Evolutionary conservation across 2,888 invertebrate genomes (phyloP).

Genomic region (Byasa hedistus): DNA sequence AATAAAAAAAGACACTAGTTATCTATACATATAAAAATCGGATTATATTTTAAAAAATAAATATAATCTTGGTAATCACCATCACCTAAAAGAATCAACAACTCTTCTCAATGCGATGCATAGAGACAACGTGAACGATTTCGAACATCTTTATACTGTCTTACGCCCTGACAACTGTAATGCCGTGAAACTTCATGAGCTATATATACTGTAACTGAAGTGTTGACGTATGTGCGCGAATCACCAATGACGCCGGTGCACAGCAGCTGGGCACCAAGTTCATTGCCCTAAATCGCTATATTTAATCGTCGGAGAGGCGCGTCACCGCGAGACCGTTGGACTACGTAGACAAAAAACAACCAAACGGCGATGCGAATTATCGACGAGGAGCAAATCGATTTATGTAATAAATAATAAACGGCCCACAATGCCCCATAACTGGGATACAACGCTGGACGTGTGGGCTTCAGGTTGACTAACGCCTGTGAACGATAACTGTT

Average conservation of each 20-base stretch:
- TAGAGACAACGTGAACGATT: too few relatives aligned
- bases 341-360: constrained; percentile 38
- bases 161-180: background rate
- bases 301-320: constrained; percentile 50
- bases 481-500: too few relatives aligned
- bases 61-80: too few relatives aligned
- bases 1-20: too few relatives aligned
- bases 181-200: background rate
- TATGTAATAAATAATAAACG: background rate
- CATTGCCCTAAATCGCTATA: constrained; percentile 61
- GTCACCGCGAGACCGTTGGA: constrained; percentile 48
- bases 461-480: too few relatives aligned
- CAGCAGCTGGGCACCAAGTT: constrained; percentile 42
- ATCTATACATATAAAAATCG: too few relatives aligned
- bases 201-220: background rate
- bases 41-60: too few relatives aligned
- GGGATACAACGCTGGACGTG: too few relatives aligned
- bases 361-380: constrained; percentile 16
- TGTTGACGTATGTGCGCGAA: constrained; percentile 7
- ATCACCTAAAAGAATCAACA: too few relatives aligned
- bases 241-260: constrained; percentile 14
- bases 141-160: too few relatives aligned
- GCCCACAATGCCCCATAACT: too few relatives aligned
- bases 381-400: constrained; percentile 3
- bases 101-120: too few relatives aligned